Percentiles rank a stretch among this genome's conserved stretches.
phyloP scores from a whole-genome alignment of 2,113 vertebrate genomes.

The Vidua chalybeata region DNA sequence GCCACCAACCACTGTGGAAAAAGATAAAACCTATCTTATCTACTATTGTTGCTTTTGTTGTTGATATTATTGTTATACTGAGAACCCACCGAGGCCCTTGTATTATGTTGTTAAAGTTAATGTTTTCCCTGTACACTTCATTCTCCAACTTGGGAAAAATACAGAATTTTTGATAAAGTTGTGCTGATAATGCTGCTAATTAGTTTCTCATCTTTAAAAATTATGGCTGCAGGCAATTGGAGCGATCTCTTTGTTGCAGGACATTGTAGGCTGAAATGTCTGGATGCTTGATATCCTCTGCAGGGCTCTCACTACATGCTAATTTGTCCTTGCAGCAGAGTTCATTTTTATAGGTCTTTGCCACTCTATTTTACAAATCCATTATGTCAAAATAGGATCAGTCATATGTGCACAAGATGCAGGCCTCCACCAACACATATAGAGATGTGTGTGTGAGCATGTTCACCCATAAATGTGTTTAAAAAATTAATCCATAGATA shows the following conservation, averaged over 20 bases:
- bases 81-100: background rate
- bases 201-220: conserved; percentile 51
- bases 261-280: background rate
- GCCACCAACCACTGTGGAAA: background rate
- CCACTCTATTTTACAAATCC: background rate
- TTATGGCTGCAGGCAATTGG: background rate
- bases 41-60: background rate
- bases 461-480: background rate
- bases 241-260: conserved; percentile 20
- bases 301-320: conserved; percentile 36
- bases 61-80: background rate
- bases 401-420: background rate
- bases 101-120: conserved; percentile 36
- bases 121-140: background rate
- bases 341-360: background rate
- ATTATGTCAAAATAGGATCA: background rate
- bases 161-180: conserved; percentile 32
- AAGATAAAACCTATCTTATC: background rate
- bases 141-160: background rate
- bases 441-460: background rate
- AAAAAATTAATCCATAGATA: background rate
- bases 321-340: conserved; percentile 44
- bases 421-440: background rate
- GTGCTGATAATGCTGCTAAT: conserved; percentile 50
- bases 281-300: conserved; percentile 30